Conservation (phyloP, 2,113 vertebrate species). For the Barbus barbus region DNA sequence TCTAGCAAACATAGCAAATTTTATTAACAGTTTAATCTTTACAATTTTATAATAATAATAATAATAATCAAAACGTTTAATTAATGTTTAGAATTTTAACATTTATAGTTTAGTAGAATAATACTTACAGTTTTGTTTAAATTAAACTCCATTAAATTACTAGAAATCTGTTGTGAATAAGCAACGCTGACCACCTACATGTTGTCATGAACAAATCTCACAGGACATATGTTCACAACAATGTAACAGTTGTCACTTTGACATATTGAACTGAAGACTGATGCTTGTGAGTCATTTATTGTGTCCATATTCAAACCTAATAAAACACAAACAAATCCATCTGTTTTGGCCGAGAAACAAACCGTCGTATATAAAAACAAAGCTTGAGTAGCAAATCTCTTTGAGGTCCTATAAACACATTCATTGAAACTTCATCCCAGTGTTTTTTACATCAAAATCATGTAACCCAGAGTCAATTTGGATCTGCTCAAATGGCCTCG, state of each 20-base stretch:
- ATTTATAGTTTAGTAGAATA: no score
- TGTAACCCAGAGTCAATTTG: conserved; percentile 24
- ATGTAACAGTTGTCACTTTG: background rate
- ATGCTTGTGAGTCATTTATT: conserved; percentile 1
- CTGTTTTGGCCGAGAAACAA: conserved; percentile 8
- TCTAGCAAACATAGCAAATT: no score
- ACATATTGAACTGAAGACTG: background rate
- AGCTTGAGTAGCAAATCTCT: background rate
- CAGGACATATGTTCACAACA: background rate
- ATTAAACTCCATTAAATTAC: no score
- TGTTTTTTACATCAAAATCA: background rate
- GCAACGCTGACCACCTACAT: background rate
- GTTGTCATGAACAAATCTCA: background rate
- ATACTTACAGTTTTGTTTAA: no score
- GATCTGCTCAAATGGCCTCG: conserved; percentile 15
- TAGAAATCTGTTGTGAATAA: background rate
- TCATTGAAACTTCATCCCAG: background rate
- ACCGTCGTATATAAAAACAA: background rate
- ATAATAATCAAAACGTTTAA: background rate
- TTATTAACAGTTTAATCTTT: no score
- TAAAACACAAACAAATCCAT: conserved; percentile 1
- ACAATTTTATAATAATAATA: no score
- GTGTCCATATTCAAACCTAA: background rate
- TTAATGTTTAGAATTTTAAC: no score
- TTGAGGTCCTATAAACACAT: background rate